These are phyloP conservation scores for Chitala chitala DNA, from an alignment of 2,113 vertebrate genomes.

Conservation along the genomic window DNA sequence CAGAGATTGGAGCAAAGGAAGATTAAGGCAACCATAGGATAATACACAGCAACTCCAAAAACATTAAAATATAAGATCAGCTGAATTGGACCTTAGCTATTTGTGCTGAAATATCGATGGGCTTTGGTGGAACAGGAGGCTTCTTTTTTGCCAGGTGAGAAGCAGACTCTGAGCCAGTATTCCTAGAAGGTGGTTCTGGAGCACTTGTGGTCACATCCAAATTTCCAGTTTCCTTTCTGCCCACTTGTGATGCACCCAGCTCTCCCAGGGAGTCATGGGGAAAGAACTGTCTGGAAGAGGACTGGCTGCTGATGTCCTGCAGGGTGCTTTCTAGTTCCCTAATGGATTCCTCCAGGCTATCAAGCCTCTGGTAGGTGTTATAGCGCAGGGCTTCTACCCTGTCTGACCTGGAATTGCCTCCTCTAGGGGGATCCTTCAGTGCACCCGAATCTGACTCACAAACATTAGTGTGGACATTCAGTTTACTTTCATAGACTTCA, in stretches of 20 bases:
- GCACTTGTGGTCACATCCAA: rapidly evolving
- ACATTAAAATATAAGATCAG: slow-evolving; percentile 26
- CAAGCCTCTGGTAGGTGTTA: slow-evolving; percentile 63
- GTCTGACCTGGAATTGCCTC: slow-evolving; percentile 21
- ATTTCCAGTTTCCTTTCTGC: not conserved
- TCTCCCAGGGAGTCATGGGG: slow-evolving; percentile 13
- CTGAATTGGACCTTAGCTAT: slow-evolving; percentile 62
- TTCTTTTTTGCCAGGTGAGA: slow-evolving; percentile 44
- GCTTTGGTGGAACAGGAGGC: slow-evolving; percentile 74
- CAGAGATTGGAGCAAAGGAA: not conserved
- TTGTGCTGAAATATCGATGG: slow-evolving; percentile 45
- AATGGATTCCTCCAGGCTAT: slow-evolving; percentile 88
- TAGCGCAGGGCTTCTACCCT: slow-evolving; percentile 34
- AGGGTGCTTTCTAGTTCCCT: slow-evolving; percentile 80
- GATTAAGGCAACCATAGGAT: slow-evolving; percentile 19
- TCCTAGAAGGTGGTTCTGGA: not conserved
- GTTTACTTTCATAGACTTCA: not conserved
- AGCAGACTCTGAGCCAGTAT: slow-evolving; percentile 15
- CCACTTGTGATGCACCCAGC: rapidly evolving
- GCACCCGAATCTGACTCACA: not conserved
- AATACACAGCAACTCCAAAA: slow-evolving; percentile 21
- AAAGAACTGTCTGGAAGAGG: slow-evolving; percentile 36
- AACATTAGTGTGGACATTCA: not conserved
- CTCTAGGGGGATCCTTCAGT: not conserved
- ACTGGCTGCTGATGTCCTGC: slow-evolving; percentile 67